Evolutionary conservation across 2,888 invertebrate species (phyloP).

Genomic region (Steinernema carpocapsae): DNA sequence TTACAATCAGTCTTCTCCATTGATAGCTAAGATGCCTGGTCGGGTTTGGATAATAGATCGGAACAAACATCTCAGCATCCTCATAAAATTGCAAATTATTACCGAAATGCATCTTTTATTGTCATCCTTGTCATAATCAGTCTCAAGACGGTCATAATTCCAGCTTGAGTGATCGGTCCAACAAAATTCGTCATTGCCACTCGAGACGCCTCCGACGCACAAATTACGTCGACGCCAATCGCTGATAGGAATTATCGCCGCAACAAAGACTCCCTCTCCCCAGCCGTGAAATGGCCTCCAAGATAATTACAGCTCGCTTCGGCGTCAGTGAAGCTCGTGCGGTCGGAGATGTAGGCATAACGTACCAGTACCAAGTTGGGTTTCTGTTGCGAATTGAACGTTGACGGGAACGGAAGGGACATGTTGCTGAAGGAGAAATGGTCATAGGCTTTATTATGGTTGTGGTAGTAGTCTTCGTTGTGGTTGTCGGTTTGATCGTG

Average conservation of each 20-base stretch:
- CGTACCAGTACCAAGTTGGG: neutral
- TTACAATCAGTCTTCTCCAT: neutral
- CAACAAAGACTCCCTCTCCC: neutral
- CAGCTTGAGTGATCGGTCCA: neutral
- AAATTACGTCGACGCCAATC: neutral
- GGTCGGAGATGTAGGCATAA: constrained; percentile 12
- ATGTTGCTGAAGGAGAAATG: neutral
- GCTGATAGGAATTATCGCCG: neutral
- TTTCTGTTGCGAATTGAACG: neutral
- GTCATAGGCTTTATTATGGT: neutral
- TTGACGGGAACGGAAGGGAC: neutral
- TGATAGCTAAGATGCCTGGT: neutral
- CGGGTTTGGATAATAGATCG: neutral
- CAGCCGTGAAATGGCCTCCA: neutral
- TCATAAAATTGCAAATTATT: neutral
- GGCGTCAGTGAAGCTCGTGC: constrained; percentile 8
- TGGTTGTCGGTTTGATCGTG: neutral
- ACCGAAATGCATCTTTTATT: neutral
- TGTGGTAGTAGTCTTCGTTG: neutral
- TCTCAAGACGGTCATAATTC: neutral
- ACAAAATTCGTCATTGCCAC: neutral
- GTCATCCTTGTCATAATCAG: neutral
- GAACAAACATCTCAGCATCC: neutral
- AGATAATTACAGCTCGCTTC: neutral
- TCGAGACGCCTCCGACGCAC: neutral